These are phyloP conservation scores for Agrenia bidenticulata DNA, from an alignment of 2,888 invertebrate genomes.

Conservation along the genomic window DNA sequence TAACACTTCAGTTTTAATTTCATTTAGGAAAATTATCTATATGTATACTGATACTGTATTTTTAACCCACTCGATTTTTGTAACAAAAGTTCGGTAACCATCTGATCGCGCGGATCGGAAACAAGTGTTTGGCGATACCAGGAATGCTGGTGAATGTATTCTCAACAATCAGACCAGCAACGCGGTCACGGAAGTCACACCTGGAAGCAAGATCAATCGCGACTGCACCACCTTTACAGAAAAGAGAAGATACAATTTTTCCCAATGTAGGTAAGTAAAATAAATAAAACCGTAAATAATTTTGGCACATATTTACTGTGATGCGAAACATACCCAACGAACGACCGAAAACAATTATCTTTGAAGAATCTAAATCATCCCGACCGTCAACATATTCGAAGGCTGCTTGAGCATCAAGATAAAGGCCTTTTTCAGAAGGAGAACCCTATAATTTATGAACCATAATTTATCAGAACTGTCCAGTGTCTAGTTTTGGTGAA, in stretches of 20 bases:
- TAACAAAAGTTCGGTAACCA: conserved; percentile 80
- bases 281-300: background rate
- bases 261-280: too few species aligned
- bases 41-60: too few species aligned
- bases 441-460: conserved; percentile 66
- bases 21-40: too few species aligned
- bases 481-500: background rate
- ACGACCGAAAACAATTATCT: conserved; percentile 86
- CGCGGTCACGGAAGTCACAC: conserved; percentile 71
- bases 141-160: conserved; percentile 95
- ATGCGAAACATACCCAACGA: conserved; percentile 67
- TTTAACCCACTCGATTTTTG: conserved; percentile 78
- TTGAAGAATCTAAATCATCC: conserved; percentile 77
- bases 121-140: conserved; percentile 81
- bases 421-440: conserved; percentile 83
- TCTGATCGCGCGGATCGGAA: conserved; percentile 70
- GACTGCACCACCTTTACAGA: conserved; percentile 76
- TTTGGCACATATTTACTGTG: background rate
- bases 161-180: conserved; percentile 86
- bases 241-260: conserved; percentile 39
- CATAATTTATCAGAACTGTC: background rate
- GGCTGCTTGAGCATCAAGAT: conserved; percentile 82
- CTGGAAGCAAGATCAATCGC: conserved; percentile 82
- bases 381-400: conserved; percentile 79
- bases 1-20: background rate